Percentiles rank a stretch among this genome's conserved stretches.
These are phyloP conservation scores for Picus viridis DNA, from an alignment of 2,797 vertebrate species.

Conservation along the genomic window DNA sequence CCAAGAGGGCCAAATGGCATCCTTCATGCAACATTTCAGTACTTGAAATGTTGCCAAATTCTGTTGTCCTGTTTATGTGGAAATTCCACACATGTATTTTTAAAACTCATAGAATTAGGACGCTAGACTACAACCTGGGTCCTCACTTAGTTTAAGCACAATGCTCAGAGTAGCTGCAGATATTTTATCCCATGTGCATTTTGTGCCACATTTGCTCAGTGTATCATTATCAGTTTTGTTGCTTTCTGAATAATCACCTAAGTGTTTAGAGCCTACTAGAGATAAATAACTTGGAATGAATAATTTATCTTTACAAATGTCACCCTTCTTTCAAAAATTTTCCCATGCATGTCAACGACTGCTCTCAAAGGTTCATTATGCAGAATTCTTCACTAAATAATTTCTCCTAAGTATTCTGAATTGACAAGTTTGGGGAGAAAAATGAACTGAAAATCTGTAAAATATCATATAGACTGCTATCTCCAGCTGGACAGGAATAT, in stretches of 20 bases:
- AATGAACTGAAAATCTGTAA: background rate
- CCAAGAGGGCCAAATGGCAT: too few relatives aligned
- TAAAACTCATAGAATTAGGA: background rate
- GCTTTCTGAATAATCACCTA: background rate
- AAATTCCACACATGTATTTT: background rate
- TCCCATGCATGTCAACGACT: background rate
- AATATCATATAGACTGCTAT: background rate
- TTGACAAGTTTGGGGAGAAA: background rate
- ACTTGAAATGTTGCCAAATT: background rate
- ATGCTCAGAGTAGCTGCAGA: background rate
- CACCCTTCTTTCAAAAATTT: background rate
- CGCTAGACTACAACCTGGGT: background rate
- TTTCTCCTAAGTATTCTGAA: background rate
- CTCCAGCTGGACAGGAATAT: background rate
- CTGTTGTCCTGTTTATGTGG: background rate
- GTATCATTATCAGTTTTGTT: background rate
- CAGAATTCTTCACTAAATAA: background rate
- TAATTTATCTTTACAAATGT: background rate
- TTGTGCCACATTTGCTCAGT: background rate
- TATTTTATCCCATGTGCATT: background rate
- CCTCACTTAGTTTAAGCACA: background rate
- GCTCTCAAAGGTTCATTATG: background rate
- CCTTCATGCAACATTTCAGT: background rate
- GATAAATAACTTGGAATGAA: background rate
- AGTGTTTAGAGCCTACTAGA: background rate